Conservation (phyloP, 2,113 vertebrate genomes). For the Orientallactaga bullata region DNA sequence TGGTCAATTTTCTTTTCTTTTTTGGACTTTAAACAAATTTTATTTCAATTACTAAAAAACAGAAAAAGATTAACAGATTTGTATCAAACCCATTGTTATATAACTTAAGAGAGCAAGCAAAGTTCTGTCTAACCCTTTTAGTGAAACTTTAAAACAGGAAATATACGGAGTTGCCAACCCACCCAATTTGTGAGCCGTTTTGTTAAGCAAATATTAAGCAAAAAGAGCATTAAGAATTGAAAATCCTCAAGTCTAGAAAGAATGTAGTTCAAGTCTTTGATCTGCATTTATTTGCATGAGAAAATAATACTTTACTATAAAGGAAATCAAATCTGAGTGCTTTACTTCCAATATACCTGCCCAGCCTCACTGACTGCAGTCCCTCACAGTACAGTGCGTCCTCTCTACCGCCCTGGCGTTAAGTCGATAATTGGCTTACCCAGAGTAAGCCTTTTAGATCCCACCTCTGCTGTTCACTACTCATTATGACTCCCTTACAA, state of each 20-base stretch:
- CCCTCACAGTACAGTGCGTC: neutral
- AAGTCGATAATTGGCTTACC: neutral
- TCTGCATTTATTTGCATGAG: constrained; percentile 37
- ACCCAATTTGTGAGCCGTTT: too few species aligned
- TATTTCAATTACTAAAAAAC: constrained; percentile 84
- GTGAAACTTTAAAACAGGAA: constrained; percentile 41
- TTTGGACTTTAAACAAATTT: constrained; percentile 64
- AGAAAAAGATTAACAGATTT: constrained; percentile 80
- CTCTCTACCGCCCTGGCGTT: neutral
- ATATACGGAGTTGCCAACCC: too few species aligned
- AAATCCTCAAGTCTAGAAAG: constrained; percentile 41
- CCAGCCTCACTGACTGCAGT: neutral
- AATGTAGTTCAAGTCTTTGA: constrained; percentile 59
- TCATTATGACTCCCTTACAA: neutral
- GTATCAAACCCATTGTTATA: constrained; percentile 81
- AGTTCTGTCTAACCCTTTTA: constrained; percentile 37
- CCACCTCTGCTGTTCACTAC: neutral
- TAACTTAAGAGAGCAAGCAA: constrained; percentile 75
- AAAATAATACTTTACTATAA: constrained; percentile 10
- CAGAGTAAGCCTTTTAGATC: neutral
- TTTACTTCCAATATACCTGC: too few species aligned
- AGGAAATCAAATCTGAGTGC: constrained; percentile 2
- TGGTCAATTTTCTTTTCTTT: neutral
- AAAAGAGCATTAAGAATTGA: constrained; percentile 46
- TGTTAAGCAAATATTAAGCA: neutral